Percentiles rank a stretch among this genome's conserved stretches.
Evolutionary conservation across 2,888 invertebrate species (phyloP).

Genomic region (Heteromyza rotundicornis): DNA sequence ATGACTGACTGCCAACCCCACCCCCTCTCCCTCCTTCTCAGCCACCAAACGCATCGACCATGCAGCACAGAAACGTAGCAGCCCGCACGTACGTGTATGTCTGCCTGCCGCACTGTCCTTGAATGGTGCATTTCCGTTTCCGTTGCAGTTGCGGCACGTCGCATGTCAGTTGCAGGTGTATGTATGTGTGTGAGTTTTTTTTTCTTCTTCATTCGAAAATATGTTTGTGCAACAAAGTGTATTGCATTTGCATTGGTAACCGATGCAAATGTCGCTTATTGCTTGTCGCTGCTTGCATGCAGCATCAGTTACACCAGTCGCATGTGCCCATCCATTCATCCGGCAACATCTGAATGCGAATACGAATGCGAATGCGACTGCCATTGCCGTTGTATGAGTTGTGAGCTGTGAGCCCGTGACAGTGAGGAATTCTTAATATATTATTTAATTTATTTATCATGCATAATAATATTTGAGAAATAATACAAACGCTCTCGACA

Average conservation of each 20-base stretch:
- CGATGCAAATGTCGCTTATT: conserved; percentile 10
- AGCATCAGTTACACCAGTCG: not conserved
- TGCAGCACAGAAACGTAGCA: not conserved
- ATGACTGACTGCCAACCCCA: conserved; percentile 8
- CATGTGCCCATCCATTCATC: too few relatives aligned
- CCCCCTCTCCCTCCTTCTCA: not conserved
- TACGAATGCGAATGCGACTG: too few relatives aligned
- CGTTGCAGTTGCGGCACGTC: conserved; percentile 21
- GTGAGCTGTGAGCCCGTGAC: not conserved
- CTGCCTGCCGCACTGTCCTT: conserved; percentile 7
- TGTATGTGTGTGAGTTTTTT: not conserved
- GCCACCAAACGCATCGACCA: not conserved
- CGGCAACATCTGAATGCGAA: too few relatives aligned
- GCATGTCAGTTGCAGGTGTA: not conserved
- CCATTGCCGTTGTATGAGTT: not conserved
- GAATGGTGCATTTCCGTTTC: conserved; percentile 23
- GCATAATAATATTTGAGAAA: too few relatives aligned
- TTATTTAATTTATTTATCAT: conserved; percentile 23
- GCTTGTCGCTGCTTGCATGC: not conserved
- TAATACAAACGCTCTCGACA: too few relatives aligned
- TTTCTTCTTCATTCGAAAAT: not conserved
- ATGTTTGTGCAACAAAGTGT: not conserved
- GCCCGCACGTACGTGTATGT: conserved; percentile 8
- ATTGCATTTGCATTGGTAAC: not conserved
- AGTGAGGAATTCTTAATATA: conserved; percentile 10